These are phyloP conservation scores for Anoplius nigerrimus DNA, from an alignment of 2,888 invertebrate genomes.

Conservation along the genomic window DNA sequence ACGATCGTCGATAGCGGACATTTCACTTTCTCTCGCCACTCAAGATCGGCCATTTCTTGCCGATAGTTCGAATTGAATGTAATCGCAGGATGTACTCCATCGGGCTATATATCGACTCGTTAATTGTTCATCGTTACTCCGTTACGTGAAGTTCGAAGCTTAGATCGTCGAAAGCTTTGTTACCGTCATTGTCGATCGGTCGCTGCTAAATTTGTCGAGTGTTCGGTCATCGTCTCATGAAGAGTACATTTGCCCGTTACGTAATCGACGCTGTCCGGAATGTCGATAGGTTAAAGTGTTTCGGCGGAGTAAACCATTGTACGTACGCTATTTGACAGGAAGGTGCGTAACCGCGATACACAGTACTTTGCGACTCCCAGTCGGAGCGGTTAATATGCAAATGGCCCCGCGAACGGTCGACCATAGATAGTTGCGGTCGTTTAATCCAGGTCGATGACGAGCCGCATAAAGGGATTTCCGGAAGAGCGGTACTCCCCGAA, in stretches of 20 bases:
- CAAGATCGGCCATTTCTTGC: neutral
- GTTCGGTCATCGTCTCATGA: too few species aligned
- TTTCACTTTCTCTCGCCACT: too few species aligned
- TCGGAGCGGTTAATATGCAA: conserved; percentile 43
- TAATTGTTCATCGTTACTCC: neutral
- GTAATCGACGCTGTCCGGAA: too few species aligned
- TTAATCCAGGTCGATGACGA: conserved; percentile 34
- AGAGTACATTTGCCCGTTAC: too few species aligned
- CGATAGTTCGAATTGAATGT: too few species aligned
- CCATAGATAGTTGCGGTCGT: conserved; percentile 23
- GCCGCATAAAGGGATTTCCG: conserved; percentile 18
- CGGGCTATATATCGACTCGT: neutral
- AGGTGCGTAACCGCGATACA: conserved; percentile 13
- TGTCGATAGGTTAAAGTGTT: conserved; percentile 26
- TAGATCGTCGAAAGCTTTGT: too few species aligned
- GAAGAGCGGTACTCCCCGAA: conserved; percentile 24
- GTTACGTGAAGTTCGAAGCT: conserved; percentile 8
- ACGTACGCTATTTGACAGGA: neutral
- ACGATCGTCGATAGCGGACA: too few species aligned
- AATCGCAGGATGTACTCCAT: neutral
- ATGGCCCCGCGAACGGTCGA: conserved; percentile 13
- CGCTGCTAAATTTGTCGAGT: too few species aligned
- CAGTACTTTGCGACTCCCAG: conserved; percentile 33
- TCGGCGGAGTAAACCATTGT: neutral
- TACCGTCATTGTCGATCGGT: too few species aligned